Evolutionary conservation across 2,888 invertebrate species (phyloP).

Genomic region (Heliconius sara): DNA sequence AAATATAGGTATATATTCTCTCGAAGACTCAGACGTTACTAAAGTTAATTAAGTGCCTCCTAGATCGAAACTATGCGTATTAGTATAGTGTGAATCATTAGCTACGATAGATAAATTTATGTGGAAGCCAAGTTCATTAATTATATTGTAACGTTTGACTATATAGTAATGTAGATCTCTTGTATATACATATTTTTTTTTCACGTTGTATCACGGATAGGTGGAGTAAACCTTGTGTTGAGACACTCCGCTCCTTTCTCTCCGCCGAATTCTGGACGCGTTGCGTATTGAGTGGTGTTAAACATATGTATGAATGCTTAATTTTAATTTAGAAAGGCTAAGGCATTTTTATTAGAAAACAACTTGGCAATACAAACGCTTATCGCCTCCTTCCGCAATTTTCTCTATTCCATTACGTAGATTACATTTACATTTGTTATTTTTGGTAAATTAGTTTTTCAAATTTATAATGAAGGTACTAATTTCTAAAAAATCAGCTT

Average conservation of each 20-base stretch:
- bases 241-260: no score
- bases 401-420: conserved; percentile 11
- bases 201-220: no score
- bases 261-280: no score
- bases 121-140: conserved; percentile 28
- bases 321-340: not conserved
- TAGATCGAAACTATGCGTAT: conserved; percentile 41
- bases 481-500: not conserved
- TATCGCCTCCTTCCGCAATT: not conserved
- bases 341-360: not conserved
- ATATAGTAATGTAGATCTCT: no score
- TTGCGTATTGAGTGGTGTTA: not conserved
- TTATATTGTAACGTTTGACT: conserved; percentile 20
- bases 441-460: not conserved
- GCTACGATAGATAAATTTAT: conserved; percentile 31
- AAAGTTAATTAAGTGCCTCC: conserved; percentile 35
- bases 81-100: conserved; percentile 41
- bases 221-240: no score
- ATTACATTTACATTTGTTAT: conserved; percentile 17
- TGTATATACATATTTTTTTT: no score
- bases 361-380: not conserved
- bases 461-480: not conserved
- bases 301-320: not conserved
- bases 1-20: not conserved
- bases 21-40: conserved; percentile 19